These are phyloP conservation scores for Premnoplex brunnescens DNA, from an alignment of 2,797 vertebrate genomes.

Conservation along the genomic window DNA sequence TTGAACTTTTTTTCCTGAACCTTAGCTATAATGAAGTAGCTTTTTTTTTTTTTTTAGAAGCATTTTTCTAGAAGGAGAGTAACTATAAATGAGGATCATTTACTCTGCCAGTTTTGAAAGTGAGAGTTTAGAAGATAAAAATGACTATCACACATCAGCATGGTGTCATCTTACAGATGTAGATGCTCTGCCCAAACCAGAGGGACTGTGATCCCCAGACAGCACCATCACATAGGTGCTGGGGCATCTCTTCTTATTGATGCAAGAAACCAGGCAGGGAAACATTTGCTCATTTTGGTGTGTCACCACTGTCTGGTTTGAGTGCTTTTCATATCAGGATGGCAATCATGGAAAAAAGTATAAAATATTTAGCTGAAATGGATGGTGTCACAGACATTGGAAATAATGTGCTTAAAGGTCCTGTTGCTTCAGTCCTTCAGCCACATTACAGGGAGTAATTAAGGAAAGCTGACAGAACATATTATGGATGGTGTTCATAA, in stretches of 20 bases:
- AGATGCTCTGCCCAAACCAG: neutral
- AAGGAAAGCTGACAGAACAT: neutral
- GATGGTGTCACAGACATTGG: neutral
- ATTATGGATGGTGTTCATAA: neutral
- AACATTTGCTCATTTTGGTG: rapidly evolving
- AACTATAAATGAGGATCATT: neutral
- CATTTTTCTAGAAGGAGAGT: neutral
- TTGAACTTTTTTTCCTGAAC: neutral
- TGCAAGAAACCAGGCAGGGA: rapidly evolving
- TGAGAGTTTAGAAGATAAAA: neutral
- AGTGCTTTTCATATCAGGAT: neutral
- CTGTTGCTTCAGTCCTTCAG: neutral
- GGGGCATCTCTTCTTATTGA: neutral
- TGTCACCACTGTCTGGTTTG: neutral
- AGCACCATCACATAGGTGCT: neutral
- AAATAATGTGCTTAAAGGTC: neutral
- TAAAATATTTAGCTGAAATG: neutral
- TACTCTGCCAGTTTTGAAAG: neutral
- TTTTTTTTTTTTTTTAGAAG: neutral
- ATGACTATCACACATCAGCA: neutral
- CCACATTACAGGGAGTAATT: neutral
- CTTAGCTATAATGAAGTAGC: neutral
- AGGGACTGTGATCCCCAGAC: neutral
- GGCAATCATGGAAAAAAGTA: neutral
- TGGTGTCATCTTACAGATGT: neutral